Conservation (phyloP, 2,113 vertebrate genomes). For the Australoheros scitulus region DNA sequence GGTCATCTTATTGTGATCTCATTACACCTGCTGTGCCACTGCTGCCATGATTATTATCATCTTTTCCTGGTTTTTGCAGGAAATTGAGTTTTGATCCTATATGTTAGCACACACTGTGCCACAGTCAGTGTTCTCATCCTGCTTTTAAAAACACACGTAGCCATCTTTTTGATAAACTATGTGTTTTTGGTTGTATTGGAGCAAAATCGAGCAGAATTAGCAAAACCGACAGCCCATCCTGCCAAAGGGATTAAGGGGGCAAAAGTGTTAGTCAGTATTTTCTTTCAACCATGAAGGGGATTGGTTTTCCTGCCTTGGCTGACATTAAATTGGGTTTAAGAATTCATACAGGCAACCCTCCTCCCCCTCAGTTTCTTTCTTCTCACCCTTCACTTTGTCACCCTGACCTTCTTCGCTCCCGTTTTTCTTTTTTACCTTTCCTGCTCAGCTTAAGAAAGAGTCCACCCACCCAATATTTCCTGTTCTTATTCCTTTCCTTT, state of each 20-base stretch:
- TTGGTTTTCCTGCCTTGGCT: constrained; percentile 13
- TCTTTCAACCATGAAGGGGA: constrained; percentile 16
- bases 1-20: neutral
- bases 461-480: neutral
- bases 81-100: constrained; percentile 15
- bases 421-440: neutral
- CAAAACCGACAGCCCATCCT: neutral
- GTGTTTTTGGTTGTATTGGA: constrained; percentile 22
- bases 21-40: neutral
- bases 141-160: neutral
- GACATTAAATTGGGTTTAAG: constrained; percentile 41
- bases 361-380: neutral
- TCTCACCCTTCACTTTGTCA: constrained; percentile 3
- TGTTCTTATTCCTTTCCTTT: neutral
- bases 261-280: constrained; percentile 12
- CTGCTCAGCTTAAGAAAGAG: neutral
- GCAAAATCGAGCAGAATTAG: constrained; percentile 13
- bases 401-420: neutral
- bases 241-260: neutral
- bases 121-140: neutral
- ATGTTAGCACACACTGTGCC: neutral
- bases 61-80: neutral
- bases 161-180: neutral
- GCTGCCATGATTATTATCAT: neutral
- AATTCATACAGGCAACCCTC: constrained; percentile 20